Evolutionary conservation across 2,888 invertebrate genomes (phyloP).

Genomic region (Gibbula magus): DNA sequence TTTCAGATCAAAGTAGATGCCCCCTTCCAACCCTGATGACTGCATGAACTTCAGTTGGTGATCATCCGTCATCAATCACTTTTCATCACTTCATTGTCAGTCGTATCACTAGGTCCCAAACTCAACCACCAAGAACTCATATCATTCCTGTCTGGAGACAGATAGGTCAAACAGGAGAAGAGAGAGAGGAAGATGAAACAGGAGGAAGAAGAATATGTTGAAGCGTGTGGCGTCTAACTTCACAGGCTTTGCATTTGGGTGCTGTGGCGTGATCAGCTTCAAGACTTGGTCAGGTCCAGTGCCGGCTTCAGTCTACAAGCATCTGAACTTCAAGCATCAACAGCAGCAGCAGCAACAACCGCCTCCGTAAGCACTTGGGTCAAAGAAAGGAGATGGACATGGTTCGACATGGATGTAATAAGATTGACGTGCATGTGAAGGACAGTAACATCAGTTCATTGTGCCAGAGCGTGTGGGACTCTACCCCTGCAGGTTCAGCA

Average conservation of each 20-base stretch:
- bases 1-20: constrained; percentile 34
- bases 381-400: background rate
- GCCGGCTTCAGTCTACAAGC: background rate
- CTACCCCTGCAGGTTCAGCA: background rate
- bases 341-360: background rate
- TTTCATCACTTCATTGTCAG: background rate
- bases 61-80: background rate
- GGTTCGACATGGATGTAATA: background rate
- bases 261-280: background rate
- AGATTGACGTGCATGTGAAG: background rate
- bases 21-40: background rate
- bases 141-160: background rate
- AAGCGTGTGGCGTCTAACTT: background rate
- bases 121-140: background rate
- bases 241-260: background rate
- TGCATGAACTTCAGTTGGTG: background rate
- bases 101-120: background rate
- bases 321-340: background rate
- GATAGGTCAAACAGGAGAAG: background rate
- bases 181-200: background rate
- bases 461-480: background rate
- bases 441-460: background rate
- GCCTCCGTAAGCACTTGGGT: background rate
- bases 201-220: constrained; percentile 18
- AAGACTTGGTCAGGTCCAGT: background rate